Evolutionary conservation across 2,113 vertebrate species (phyloP).

Genomic region (Sander vitreus): DNA sequence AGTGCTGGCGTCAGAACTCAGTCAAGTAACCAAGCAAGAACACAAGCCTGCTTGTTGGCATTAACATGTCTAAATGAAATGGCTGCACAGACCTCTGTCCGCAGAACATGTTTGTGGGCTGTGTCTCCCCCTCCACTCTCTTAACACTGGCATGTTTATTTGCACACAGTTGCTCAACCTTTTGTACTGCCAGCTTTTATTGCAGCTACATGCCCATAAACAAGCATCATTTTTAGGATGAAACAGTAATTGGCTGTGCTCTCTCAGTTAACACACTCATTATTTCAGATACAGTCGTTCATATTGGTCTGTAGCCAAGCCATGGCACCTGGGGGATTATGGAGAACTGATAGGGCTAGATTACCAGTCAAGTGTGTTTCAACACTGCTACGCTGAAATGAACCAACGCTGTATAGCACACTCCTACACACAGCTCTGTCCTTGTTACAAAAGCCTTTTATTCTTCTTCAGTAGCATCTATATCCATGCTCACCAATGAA

Average conservation of each 20-base stretch:
- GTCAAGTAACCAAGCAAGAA: slow-evolving; percentile 58
- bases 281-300: slow-evolving; percentile 50
- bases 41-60: slow-evolving; percentile 48
- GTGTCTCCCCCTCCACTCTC: background rate
- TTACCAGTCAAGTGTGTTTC: slow-evolving; percentile 36
- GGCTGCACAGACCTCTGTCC: slow-evolving; percentile 26
- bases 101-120: slow-evolving; percentile 1
- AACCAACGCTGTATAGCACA: slow-evolving; percentile 5
- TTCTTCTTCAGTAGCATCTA: background rate
- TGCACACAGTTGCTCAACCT: slow-evolving; percentile 23
- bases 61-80: slow-evolving; percentile 59
- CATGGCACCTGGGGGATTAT: slow-evolving; percentile 46
- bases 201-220: slow-evolving; percentile 39
- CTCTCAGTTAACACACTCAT: slow-evolving; percentile 27
- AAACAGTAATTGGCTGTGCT: slow-evolving; percentile 33
- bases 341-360: slow-evolving; percentile 47
- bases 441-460: slow-evolving; percentile 10
- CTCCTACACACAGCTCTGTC: slow-evolving; percentile 28
- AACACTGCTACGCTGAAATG: slow-evolving; percentile 31
- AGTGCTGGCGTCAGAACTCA: slow-evolving; percentile 81
- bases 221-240: slow-evolving; percentile 34
- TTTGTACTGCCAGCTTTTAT: slow-evolving; percentile 8
- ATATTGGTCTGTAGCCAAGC: slow-evolving; percentile 34
- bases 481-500: background rate
- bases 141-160: slow-evolving; percentile 14